phyloP scores from a whole-genome alignment of 2,888 invertebrate genomes.

The Cheilosia scutellata region DNA sequence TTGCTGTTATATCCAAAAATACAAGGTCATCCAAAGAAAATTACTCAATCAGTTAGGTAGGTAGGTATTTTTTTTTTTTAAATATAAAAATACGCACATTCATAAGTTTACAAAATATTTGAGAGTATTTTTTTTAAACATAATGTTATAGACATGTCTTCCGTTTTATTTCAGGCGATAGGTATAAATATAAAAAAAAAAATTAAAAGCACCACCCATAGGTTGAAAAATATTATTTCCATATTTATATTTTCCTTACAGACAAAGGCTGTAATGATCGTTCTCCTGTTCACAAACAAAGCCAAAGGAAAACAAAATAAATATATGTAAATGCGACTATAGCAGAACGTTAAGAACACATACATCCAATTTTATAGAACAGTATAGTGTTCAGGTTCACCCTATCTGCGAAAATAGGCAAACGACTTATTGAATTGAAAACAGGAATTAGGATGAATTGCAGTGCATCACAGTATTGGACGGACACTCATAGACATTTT shows the following conservation, averaged over 20 bases:
- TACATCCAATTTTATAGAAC: too few species aligned
- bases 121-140: too few species aligned
- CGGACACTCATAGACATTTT: background rate
- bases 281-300: background rate
- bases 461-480: background rate
- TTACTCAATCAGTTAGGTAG: background rate
- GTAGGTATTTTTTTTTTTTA: too few species aligned
- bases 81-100: too few species aligned
- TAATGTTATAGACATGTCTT: too few species aligned
- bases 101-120: too few species aligned
- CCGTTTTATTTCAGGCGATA: too few species aligned
- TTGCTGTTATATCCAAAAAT: slow-evolving; percentile 16
- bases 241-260: background rate
- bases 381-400: background rate
- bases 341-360: too few species aligned
- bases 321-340: background rate
- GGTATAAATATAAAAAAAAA: too few species aligned
- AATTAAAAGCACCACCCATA: too few species aligned
- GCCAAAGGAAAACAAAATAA: background rate
- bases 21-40: slow-evolving; percentile 28
- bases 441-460: background rate
- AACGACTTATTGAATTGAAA: background rate
- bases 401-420: too few species aligned
- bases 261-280: background rate
- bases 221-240: too few species aligned